Base-by-base conservation (phyloP, 23 tunicate genomes). In the Diplosoma virens region DNA sequence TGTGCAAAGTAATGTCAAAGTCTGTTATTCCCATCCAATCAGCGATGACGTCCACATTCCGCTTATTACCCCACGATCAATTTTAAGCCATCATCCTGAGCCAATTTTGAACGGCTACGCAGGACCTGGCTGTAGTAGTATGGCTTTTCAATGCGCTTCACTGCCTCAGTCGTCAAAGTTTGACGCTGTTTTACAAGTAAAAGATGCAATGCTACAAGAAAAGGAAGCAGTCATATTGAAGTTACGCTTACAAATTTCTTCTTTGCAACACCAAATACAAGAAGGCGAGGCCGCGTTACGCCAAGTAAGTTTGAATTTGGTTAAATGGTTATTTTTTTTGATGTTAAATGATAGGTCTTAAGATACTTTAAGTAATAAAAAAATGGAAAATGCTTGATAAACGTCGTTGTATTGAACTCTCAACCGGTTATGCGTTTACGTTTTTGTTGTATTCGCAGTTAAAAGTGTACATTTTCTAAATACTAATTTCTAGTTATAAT, bases 121-220 rank as follows among this genome's bases (percentile, higher is more conserved):
- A 18, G 61, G 48, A 50, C 25, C 75, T 7, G 46, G 24, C 3
- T 5, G 16, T 37, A 34, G 36, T 36, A 35, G 24, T 26, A 25
- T 47, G 11, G 61, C 17, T 24, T 34, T 34, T 6, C 28, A 17
- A 2, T 26, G 20, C 5, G 6, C 70, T 6, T 11, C 69, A 27
- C 24, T 58, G 25, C 55, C 75, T 31, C 80, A 63, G 67, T 55
- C 91, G 24, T 29, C 81, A 2, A 86, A 86, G 33, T 86, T 69
- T 52, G 87, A 86, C 28, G 54, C 93, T 3, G 32, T 86, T 46
- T 81, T 86, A 14, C 75, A 85, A 45, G 93, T 86, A 1, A 86
- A 86, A 47, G 93, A 86, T 64, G 93, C 85, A 0, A 59, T 86
- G 69, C 37, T 86, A 67, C 87, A 86, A 32, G 93, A 86, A 86